Percentiles rank a stretch among this genome's conserved stretches.
Evolutionary conservation across 2,888 invertebrate genomes (phyloP).

Genomic region (Caenorhabditis zanzibari): DNA sequence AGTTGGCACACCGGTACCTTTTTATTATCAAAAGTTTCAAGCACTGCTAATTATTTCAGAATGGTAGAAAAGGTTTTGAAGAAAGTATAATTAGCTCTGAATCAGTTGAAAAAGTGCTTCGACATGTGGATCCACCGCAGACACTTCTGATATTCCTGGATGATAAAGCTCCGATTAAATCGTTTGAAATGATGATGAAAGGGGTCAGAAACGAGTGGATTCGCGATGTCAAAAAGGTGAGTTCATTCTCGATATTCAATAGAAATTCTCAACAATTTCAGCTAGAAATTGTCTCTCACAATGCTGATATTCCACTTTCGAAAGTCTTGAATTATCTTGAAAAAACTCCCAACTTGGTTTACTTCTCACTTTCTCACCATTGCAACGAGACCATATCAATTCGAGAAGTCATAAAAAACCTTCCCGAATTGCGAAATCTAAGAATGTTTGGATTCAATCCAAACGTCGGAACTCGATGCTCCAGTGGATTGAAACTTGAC

Average conservation of each 20-base stretch:
- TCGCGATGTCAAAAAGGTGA: conserved; percentile 5
- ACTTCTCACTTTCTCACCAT: conserved; percentile 38
- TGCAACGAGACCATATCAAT: conserved; percentile 20
- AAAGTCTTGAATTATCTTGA: conserved; percentile 7
- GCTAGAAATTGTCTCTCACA: conserved; percentile 39
- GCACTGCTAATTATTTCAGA: not conserved
- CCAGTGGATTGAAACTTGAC: conserved; percentile 53
- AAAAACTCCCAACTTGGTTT: not conserved
- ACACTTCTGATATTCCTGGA: conserved; percentile 7
- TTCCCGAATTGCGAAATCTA: conserved; percentile 19
- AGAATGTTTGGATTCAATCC: conserved; percentile 39
- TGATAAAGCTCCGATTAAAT: not conserved
- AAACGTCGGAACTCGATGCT: conserved; percentile 25
- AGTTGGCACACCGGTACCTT: conserved; percentile 17
- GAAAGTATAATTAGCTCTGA: not conserved
- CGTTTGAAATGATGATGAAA: conserved; percentile 9
- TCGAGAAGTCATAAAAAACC: conserved; percentile 23
- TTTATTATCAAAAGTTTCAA: not conserved
- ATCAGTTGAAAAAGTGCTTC: not conserved
- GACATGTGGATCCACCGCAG: conserved; percentile 36
- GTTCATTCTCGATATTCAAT: not conserved
- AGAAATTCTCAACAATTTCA: conserved; percentile 38
- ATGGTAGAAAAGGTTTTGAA: not conserved
- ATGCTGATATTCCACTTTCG: not conserved
- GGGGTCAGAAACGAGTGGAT: conserved; percentile 24